Base-by-base conservation (phyloP, 1,140 invertebrate species). In the Cydia splendana region DNA sequence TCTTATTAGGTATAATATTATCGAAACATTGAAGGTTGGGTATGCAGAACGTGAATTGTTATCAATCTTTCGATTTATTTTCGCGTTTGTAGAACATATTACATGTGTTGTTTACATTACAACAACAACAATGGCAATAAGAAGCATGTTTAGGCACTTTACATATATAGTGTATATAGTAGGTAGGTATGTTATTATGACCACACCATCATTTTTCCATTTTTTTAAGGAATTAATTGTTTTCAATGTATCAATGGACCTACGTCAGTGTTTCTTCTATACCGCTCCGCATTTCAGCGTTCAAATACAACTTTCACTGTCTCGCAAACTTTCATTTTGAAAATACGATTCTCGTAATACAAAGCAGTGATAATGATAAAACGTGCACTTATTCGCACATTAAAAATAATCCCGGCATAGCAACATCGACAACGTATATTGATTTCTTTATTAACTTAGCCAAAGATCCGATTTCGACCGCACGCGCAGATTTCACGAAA, bases 381-480 rank as follows among this genome's bases (percentile, higher is more conserved):
- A 18, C n/a, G 9, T 38, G 18, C 30, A 71, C 15, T 71, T 10
- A 71, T 38, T 12, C 67, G 20, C 1, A 71, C 30, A 71, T 71
- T 45, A 45, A 42, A 71, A 38, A 69, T 71, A 71, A 71, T 42
- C 38, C 0, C 34, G n/a, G 15, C 34, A 42, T 13, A n/a, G 15
- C 34, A 20, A 10, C 15, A 71, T 12, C 7, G 18, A 71, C 34
- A 34, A 12, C 30, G 18, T 20, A 12, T 9, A 71, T 71, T 69
- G 65, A 69, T 69, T 69, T 69, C 65, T 71, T 71, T 38, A 71
- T 71, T 18, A 38, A 45, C 67, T 38, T 71, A 45, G n/a, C 34
- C 34, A 71, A 71, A 71, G 34, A 42, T 71, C 67, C 20, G 67
- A 38, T 71, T 45, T 71, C n/a, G 67, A 15, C 24, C 28, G 65